Base-by-base conservation (phyloP, 2,113 vertebrate species). In the Dicerorhinus sumatrensis region DNA sequence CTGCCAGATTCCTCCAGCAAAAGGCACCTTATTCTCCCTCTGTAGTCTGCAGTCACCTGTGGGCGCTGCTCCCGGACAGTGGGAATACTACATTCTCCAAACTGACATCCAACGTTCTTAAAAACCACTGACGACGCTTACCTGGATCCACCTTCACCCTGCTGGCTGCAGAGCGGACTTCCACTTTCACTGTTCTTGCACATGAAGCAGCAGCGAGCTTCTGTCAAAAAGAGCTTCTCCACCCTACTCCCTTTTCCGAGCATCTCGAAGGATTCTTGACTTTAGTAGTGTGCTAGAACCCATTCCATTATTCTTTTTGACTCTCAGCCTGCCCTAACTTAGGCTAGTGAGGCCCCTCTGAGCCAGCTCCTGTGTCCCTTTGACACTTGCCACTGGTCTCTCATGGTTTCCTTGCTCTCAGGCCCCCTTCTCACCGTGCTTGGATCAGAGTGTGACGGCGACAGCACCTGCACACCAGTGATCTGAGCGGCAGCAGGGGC, bases 101-200 rank as follows among this genome's bases (percentile, higher is more conserved):
- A 39, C 2, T 0, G 60, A 33, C 1, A 46, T 0, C 33, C 76
- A 27, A 1, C 18, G 2, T 18, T 4, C 4, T 36, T 5, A 65
- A 12, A 0, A 2, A 9, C 36, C 9, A 25, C 27, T 2, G 21
- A 7, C 12, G 36, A 31, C 0, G 1, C 14, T 8, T 0, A 12
- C 36, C 76, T 36, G 17, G 25, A 16, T 11, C 2, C 36, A 36
- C 9, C 0, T 21, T 3, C 21, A 23, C 12, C 9, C 33, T 31
- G 42, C 13, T 0, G 54, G 23, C 18, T 20, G 9, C 21, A 20
- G 11, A 3, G 14, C 0, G 5, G 31, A 29, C 23, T 42, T 77
- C 29, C 8, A 2, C 23, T 13, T 17, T 7, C 6, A 11, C 1
- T 4, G 4, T 20, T 5, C 27, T 0, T 12, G 76, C 51, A 11